Base-by-base conservation (phyloP, 1,140 invertebrate species). In the Sycophila sp. region DNA sequence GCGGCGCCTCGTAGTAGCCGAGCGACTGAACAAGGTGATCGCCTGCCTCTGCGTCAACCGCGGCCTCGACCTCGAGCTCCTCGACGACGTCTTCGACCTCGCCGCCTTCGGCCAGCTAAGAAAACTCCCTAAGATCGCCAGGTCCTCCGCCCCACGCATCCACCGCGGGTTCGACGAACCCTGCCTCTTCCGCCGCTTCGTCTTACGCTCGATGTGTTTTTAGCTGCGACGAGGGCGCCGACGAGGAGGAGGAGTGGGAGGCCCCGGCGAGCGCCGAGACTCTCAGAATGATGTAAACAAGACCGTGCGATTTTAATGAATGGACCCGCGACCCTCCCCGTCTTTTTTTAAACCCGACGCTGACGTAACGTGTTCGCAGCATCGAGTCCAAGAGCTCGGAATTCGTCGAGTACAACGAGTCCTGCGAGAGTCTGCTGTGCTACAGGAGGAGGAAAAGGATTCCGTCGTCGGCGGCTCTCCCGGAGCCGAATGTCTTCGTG, bases 71-170 rank as follows among this genome's bases (percentile, higher is more conserved):
- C 86, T 88, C 62, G 85, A 90, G 19, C 71, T 88, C 4, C 77
- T 94, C 13, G 90, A 91, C 74, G 87, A 91, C 45, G 88, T 88
- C 75, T 94, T 91, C 82, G 90, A 93, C 62, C 79, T 94, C n/a
- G 87, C 81, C 10, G 87, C 90, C 0, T 92, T 90, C 76, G 85
- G 89, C 76, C 89, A 91, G 5, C 80, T 94, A 0, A 84, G 83
- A 62, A 60, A 51, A 24, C 26, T 11, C 7, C 17, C 34, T 13
- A 5, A 5, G 34, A 13, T 13, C 34, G 6, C 34, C 13, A 5
- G 6, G 34, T 36, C 34, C 34, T 36, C 34, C 34, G 6, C 13
- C 34, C 13, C 34, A 36, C 34, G 34, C 34, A 36, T 5, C 34
- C 6, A 5, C 34, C 5, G 34, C 34, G 34, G 13, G 6, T 36